A percentile compares a stretch with the other conserved stretches of the same genome.
phyloP scores from a whole-genome alignment of 2,113 vertebrate genomes.

The Plotosus lineatus region DNA sequence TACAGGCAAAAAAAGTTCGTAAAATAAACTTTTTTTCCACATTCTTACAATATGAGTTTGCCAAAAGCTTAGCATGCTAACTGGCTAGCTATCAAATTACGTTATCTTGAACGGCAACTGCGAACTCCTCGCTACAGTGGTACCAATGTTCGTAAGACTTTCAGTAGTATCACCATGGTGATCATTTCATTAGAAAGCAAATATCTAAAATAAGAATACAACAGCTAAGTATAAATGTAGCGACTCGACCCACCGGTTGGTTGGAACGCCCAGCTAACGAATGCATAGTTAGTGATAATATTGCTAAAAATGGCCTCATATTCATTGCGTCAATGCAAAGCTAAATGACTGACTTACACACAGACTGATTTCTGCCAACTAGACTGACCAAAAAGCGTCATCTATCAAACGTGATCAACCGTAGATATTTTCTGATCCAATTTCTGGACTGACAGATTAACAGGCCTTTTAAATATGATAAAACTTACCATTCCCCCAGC shows the following conservation, averaged over 20 bases:
- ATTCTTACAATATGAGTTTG: neutral
- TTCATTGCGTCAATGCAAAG: slow-evolving; percentile 46
- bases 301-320: slow-evolving; percentile 47
- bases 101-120: neutral
- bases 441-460: neutral
- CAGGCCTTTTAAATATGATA: neutral
- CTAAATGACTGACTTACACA: neutral
- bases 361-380: neutral
- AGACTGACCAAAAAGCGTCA: neutral
- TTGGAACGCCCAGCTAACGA: slow-evolving; percentile 20
- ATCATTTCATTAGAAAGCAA: neutral
- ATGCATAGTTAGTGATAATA: slow-evolving; percentile 9
- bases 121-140: neutral
- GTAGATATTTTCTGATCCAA: neutral
- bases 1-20: neutral
- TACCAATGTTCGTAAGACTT: neutral
- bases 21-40: neutral
- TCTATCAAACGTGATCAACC: neutral
- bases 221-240: neutral
- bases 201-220: neutral
- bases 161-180: neutral
- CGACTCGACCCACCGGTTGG: too few relatives aligned
- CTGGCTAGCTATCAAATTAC: slow-evolving; percentile 22
- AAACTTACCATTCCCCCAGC: slow-evolving; percentile 17
- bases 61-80: neutral